Evolutionary conservation across 2,113 vertebrate species (phyloP).

Genomic region (Myxocyprinus asiaticus): DNA sequence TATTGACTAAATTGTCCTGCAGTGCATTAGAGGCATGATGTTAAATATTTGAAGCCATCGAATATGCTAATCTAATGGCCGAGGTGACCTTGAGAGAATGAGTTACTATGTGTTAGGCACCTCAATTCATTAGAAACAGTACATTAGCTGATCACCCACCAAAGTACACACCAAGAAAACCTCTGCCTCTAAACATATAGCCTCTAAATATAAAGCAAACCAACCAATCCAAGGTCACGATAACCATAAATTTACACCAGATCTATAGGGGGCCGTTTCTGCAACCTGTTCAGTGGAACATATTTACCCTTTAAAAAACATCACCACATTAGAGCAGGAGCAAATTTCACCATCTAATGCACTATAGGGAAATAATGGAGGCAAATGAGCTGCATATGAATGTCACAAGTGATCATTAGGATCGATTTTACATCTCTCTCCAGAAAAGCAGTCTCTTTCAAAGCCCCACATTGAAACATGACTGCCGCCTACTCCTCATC

Average conservation of each 20-base stretch:
- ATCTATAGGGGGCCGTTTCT: conserved; percentile 11
- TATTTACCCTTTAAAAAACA: conserved; percentile 30
- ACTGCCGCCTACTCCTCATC: conserved; percentile 7
- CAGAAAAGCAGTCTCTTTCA: conserved; percentile 32
- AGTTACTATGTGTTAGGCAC: conserved; percentile 70
- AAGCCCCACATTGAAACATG: conserved; percentile 9
- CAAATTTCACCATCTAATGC: conserved; percentile 43
- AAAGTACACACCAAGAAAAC: too few species aligned
- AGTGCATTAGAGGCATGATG: conserved; percentile 60
- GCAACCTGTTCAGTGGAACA: conserved; percentile 19
- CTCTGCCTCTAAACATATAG: background rate
- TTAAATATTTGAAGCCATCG: conserved; percentile 64
- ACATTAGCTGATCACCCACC: conserved; percentile 74
- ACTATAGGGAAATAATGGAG: conserved; percentile 41
- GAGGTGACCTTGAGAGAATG: conserved; percentile 72
- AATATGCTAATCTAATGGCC: conserved; percentile 71
- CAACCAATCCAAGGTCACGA: background rate
- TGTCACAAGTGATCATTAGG: conserved; percentile 50
- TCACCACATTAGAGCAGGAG: conserved; percentile 37
- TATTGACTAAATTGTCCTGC: conserved; percentile 60
- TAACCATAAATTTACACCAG: conserved; percentile 13
- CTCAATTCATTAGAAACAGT: conserved; percentile 78
- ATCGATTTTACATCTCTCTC: conserved; percentile 53
- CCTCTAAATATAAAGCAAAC: conserved; percentile 7
- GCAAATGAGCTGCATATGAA: conserved; percentile 48